Conservation (phyloP, 1,140 invertebrate species). For the Drosophila repleta region DNA sequence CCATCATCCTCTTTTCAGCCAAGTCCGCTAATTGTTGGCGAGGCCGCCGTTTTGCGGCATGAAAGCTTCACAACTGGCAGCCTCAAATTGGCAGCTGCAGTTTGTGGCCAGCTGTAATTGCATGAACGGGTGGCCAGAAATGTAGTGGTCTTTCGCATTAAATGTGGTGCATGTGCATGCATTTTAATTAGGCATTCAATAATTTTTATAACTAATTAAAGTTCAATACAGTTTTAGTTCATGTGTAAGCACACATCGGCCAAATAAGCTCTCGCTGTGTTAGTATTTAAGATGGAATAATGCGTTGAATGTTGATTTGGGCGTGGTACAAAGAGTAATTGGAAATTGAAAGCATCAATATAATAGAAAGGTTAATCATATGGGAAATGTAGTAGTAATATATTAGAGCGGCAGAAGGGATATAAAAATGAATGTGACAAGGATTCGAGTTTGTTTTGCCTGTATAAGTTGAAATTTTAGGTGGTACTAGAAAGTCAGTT, state of each 20-base stretch:
- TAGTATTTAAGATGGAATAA: too few relatives aligned
- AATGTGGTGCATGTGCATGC: neutral
- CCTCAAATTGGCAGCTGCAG: slow-evolving; percentile 41
- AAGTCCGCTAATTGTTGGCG: slow-evolving; percentile 48
- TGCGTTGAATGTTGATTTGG: too few relatives aligned
- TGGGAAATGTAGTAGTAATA: too few relatives aligned
- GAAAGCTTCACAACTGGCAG: slow-evolving; percentile 42
- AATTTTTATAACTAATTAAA: neutral
- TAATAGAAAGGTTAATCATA: too few relatives aligned
- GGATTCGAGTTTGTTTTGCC: too few relatives aligned
- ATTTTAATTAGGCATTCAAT: neutral
- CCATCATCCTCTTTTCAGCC: neutral
- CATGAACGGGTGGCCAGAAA: neutral
- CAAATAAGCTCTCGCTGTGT: neutral
- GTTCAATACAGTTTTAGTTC: neutral
- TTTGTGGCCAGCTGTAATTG: slow-evolving; percentile 49
- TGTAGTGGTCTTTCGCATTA: neutral
- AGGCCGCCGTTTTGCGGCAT: slow-evolving; percentile 33
- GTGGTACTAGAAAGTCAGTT: too few relatives aligned
- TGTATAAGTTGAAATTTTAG: too few relatives aligned
- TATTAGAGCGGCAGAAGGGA: too few relatives aligned
- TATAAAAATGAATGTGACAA: too few relatives aligned
- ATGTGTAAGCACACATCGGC: too few relatives aligned
- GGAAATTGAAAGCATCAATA: too few relatives aligned
- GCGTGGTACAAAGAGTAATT: too few relatives aligned